Evolutionary conservation across 2,113 vertebrate species (phyloP), one percentile per base, ranked within the genome.

Genomic region (Sorex fumeus): DNA sequence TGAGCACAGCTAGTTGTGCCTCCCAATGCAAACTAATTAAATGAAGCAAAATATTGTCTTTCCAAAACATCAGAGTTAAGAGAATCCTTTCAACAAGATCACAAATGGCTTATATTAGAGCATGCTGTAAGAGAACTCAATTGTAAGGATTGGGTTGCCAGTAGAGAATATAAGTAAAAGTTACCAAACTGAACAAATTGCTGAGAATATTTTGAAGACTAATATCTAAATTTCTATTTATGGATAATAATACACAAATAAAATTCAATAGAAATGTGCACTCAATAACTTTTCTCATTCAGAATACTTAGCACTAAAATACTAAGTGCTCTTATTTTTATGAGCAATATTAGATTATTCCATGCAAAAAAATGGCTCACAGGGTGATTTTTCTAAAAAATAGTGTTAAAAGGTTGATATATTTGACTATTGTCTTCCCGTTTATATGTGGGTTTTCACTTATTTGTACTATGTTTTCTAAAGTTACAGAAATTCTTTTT

Each of bases 401-500:
- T n/a, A 91, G 5, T 57, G 3, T 72, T 83, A 62, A 72, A 89
- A 93, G 23, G n/a, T 5, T n/a, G 84, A 0, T 8, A 34, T 71
- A 90, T 2, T 47, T 82, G 90, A 27, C 76, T 74, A n/a, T 84
- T 60, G 66, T 75, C 36, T 0, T 3, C 1, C 45, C 27, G 30
- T 0, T 2, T 91, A 94, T 89, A 80, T 45, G 66, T 60, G 69
- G 47, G 1, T 66, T 18, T 81, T 80, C 36, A n/a, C 12, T 19
- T 40, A 16, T 83, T 91, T 94, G 57, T 71, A 53, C 32, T 72
- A 23, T 4, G 80, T 92, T 95, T 88, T 92, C 50, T 15, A 3
- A 87, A 77, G n/a, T 80, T 87, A 90, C 79, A 93, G 30, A 93
- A 90, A 60, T 3, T 90, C 8, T 83, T 94, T 87, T 91, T 90